Evolutionary conservation across 2,797 vertebrate genomes (phyloP).

Genomic region (Malacoctenus gilli): DNA sequence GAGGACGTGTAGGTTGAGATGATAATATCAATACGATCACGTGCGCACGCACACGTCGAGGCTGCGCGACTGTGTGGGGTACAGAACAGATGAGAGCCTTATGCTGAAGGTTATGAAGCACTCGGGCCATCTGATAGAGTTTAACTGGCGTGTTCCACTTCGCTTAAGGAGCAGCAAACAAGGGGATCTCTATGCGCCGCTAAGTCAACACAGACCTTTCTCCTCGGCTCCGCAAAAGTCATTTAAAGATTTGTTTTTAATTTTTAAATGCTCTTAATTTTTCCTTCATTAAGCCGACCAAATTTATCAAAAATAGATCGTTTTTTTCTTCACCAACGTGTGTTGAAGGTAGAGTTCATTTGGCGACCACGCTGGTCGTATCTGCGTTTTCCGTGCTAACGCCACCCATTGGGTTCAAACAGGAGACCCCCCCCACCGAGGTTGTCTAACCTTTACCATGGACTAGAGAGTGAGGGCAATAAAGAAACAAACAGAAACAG

Average conservation of each 20-base stretch:
- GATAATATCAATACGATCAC: constrained; percentile 55
- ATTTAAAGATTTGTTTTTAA: constrained; percentile 60
- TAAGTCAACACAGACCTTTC: constrained; percentile 67
- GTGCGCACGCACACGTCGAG: constrained; percentile 33
- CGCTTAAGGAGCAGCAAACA: constrained; percentile 66
- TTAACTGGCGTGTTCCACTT: constrained; percentile 73
- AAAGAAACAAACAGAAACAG: constrained; percentile 1
- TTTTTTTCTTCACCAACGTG: constrained; percentile 46
- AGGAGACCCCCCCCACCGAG: neutral
- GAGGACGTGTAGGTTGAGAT: constrained; percentile 58
- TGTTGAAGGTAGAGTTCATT: constrained; percentile 49
- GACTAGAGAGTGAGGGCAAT: neutral
- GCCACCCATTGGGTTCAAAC: constrained; percentile 1
- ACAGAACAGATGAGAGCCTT: constrained; percentile 63
- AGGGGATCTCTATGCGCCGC: constrained; percentile 60
- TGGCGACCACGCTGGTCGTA: constrained; percentile 33
- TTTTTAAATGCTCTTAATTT: constrained; percentile 52
- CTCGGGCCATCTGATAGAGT: constrained; percentile 73
- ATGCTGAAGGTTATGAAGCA: constrained; percentile 73
- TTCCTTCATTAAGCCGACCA: constrained; percentile 28
- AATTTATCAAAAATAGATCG: constrained; percentile 4
- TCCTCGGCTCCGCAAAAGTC: constrained; percentile 42
- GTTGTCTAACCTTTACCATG: neutral
- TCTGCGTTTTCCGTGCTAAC: constrained; percentile 26
- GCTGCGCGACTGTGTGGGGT: constrained; percentile 65